These are phyloP conservation scores for Micromys minutus DNA, from an alignment of 2,113 vertebrate species.

Conservation along the genomic window DNA sequence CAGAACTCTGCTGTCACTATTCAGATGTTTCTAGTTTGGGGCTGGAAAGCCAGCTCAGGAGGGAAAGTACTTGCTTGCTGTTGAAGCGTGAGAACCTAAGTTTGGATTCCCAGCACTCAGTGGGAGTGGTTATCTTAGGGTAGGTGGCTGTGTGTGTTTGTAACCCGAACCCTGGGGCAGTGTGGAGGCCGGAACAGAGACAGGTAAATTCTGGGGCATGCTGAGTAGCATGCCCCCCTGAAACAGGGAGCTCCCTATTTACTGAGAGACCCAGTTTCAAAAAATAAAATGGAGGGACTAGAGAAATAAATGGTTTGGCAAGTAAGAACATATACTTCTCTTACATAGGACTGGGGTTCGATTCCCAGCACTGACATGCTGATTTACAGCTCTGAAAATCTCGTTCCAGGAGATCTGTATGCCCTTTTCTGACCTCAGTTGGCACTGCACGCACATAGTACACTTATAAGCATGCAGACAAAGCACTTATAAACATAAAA, in stretches of 20 bases:
- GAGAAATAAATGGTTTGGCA: neutral
- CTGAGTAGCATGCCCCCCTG: neutral
- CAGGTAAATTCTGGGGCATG: neutral
- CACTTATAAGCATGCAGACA: neutral
- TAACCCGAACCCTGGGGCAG: neutral
- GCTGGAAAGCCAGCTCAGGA: neutral
- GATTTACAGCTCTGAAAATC: neutral
- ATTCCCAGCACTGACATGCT: neutral
- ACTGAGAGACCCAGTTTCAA: neutral
- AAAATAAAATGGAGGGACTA: neutral
- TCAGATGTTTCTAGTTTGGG: neutral
- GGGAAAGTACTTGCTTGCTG: neutral
- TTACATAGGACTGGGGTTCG: neutral
- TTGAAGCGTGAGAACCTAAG: neutral
- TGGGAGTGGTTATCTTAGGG: neutral
- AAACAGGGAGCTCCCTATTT: neutral
- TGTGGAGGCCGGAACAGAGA: neutral
- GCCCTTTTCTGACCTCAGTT: neutral
- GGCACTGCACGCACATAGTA: neutral
- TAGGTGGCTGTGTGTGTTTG: neutral
- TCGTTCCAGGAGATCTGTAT: neutral
- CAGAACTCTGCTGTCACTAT: neutral
- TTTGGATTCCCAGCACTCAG: neutral
- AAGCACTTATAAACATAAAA: neutral
- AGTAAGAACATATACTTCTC: neutral